Base-by-base conservation (phyloP, 2,888 invertebrate species). In the Ceraclea dissimilis region DNA sequence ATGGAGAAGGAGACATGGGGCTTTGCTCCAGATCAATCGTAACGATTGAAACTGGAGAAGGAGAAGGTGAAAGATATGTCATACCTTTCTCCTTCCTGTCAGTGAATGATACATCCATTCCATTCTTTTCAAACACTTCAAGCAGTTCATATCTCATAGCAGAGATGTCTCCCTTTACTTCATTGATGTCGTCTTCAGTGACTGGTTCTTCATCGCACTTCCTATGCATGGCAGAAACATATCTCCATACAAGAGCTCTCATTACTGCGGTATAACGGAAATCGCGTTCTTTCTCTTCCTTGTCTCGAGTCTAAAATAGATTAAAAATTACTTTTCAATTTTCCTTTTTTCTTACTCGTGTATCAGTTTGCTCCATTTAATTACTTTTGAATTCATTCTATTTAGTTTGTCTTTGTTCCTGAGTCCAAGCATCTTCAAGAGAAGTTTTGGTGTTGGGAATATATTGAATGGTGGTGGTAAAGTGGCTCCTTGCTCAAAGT, bases 381-480 rank as follows among this genome's bases (percentile, higher is more conserved):
- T 26, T 67, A 81, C 81, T 70, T 78, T 77, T 1, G 71, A 70
- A 44, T 80, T 80, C 72, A 79, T 76, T 64, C 78, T 78, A 57
- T 75, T 71, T 16, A 78, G 51, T 65, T 82, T 81, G 65, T 82
- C 81, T 65, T 81, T 82, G 66, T 75, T 72, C 62, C 75, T 67
- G n/a, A 84, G 58, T 0, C 88, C 82, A 51, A 85, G 78, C 56
- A 86, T 67, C 66, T 87, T 83, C 51, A 86, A 74, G 6, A 89
- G 64, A 62, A 88, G 76, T 70, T 96, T 96, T 0, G 92, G 88
- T 1, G 90, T 89, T 0, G 95, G 95, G 58, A 96, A 76, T 49
- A 95, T 86, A 70, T 96, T 96, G 73, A 96, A 96, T 0, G 96
- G 96, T 0, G 95, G 88, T 0, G 96, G 95, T 21, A 96, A 74